Evolutionary conservation across 2,113 vertebrate genomes (phyloP).

Genomic region (Oreochromis spilurus): DNA sequence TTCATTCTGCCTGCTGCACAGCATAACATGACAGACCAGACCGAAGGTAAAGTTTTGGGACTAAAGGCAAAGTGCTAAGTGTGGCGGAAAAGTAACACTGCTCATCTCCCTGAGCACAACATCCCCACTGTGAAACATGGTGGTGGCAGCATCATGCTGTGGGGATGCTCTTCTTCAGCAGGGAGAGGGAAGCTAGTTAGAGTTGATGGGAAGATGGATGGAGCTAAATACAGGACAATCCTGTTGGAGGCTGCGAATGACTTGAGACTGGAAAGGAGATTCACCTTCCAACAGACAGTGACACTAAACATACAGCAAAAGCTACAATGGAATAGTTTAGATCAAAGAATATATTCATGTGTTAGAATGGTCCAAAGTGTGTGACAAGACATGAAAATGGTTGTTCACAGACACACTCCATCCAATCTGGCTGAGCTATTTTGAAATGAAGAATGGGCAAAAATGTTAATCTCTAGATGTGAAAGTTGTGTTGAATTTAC

Average conservation of each 20-base stretch:
- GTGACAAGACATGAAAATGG: neutral
- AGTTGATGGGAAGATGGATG: neutral
- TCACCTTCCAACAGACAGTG: neutral
- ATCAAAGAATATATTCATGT: neutral
- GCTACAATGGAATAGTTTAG: neutral
- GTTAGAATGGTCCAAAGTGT: neutral
- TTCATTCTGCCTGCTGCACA: fast-evolving
- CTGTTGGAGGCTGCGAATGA: neutral
- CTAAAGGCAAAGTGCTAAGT: fast-evolving
- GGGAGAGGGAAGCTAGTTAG: neutral
- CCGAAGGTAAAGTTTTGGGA: neutral
- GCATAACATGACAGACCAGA: neutral
- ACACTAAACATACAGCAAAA: neutral
- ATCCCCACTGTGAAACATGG: neutral
- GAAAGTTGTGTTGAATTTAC: neutral
- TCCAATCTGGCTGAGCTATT: neutral
- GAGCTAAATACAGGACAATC: neutral
- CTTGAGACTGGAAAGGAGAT: neutral
- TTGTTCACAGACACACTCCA: neutral
- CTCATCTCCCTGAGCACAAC: neutral
- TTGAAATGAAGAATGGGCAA: neutral
- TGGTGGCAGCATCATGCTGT: neutral
- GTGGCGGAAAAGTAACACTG: fast-evolving
- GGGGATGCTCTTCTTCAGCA: neutral
- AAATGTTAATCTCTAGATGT: neutral